Conservation (phyloP, 1,140 invertebrate genomes). For the Leptonema lineaticorne region DNA sequence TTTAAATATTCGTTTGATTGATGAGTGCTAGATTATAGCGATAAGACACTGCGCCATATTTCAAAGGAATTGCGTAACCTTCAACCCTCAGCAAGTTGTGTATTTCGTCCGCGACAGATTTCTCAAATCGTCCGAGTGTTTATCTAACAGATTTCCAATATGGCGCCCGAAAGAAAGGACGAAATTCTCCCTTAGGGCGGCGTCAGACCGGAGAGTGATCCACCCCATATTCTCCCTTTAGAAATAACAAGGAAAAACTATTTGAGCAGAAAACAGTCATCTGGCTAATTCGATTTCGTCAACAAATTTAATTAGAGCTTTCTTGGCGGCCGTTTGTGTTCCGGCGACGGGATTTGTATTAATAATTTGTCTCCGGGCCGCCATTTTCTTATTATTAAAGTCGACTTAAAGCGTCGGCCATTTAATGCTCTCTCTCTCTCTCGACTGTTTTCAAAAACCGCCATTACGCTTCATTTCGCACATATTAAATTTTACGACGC, state of each 20-base stretch:
- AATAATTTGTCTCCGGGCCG: not conserved
- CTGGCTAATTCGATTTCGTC: conserved; percentile 25
- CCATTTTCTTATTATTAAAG: conserved; percentile 14
- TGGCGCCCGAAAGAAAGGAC: not conserved
- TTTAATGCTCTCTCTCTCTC: too few relatives aligned
- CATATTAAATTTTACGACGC: not conserved
- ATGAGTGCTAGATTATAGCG: too few relatives aligned
- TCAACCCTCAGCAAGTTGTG: too few relatives aligned
- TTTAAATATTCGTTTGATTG: too few relatives aligned
- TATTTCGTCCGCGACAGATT: too few relatives aligned
- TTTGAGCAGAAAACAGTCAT: not conserved
- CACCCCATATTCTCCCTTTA: not conserved
- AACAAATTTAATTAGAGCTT: conserved; percentile 31
- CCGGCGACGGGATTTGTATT: not conserved
- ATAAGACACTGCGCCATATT: too few relatives aligned
- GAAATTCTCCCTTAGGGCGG: too few relatives aligned
- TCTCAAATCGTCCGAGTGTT: not conserved
- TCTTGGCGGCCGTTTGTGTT: too few relatives aligned
- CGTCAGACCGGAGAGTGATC: not conserved
- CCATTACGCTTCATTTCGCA: not conserved
- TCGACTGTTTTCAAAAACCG: not conserved
- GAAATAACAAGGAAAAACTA: not conserved
- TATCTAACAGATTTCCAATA: not conserved
- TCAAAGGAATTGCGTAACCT: too few relatives aligned
- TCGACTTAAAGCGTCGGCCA: conserved; percentile 16